Evolutionary conservation across 2,113 vertebrate species (phyloP).

Genomic region (Gopherus evgoodei): DNA sequence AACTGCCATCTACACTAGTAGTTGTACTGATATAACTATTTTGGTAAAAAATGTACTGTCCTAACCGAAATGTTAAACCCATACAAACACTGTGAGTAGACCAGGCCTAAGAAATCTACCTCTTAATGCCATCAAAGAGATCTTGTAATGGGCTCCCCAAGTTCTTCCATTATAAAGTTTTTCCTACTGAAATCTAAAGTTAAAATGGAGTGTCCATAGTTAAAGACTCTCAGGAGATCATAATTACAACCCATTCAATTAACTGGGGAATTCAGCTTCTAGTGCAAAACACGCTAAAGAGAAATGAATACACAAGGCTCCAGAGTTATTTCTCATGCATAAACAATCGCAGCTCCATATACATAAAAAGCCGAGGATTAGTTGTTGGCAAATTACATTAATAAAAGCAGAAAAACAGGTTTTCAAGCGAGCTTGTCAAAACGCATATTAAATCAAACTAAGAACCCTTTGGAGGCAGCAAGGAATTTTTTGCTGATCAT

Average conservation of each 20-base stretch:
- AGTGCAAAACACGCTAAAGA: not conserved
- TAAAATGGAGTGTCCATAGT: not conserved
- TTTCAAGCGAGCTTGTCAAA: not conserved
- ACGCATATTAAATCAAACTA: not conserved
- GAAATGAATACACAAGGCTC: not conserved
- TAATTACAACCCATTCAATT: not conserved
- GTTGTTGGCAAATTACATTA: not conserved
- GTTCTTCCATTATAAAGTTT: not conserved
- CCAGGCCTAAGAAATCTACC: not conserved
- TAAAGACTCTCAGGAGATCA: not conserved
- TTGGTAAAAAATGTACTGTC: not conserved
- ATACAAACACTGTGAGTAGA: not conserved
- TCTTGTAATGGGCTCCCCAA: not conserved
- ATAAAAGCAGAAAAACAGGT: not conserved
- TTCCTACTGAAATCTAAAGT: not conserved
- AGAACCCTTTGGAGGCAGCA: not conserved
- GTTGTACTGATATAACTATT: not conserved
- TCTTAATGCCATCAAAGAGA: not conserved
- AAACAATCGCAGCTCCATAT: not conserved
- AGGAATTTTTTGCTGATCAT: not conserved
- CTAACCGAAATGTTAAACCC: not conserved
- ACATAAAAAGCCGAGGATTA: not conserved
- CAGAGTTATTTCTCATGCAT: not conserved
- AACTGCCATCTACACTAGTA: rapidly evolving
- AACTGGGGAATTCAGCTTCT: not conserved